These are phyloP conservation scores for Papilio protenor DNA, from an alignment of 2,888 invertebrate species.

Conservation along the genomic window DNA sequence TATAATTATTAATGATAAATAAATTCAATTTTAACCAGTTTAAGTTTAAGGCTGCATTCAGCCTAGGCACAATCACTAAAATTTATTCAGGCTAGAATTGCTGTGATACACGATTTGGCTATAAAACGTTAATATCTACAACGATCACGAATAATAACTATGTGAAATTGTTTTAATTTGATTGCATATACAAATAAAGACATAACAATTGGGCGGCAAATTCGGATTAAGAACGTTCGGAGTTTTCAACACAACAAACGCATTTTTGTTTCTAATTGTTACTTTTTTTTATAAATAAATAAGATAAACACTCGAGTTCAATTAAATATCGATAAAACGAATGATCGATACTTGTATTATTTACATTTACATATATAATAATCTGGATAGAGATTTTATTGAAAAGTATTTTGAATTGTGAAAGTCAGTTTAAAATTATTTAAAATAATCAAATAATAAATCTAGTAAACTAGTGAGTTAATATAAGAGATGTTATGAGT, in stretches of 20 bases:
- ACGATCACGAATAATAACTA: background rate
- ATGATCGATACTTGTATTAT: constrained; percentile 39
- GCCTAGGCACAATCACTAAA: constrained; percentile 78
- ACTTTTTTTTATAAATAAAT: constrained; percentile 33
- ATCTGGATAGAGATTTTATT: constrained; percentile 74
- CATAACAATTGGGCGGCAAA: constrained; percentile 46
- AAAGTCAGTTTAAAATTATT: constrained; percentile 79
- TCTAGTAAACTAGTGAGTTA: constrained; percentile 82
- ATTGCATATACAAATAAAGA: background rate
- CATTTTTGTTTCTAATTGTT: constrained; percentile 9
- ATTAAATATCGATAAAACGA: constrained; percentile 43
- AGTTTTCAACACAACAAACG: constrained; percentile 21
- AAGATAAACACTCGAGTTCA: constrained; percentile 40
- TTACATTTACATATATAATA: constrained; percentile 62
- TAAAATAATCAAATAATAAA: constrained; percentile 81
- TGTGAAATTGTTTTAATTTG: background rate
- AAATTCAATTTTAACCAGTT: constrained; percentile 65
- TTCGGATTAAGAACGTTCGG: constrained; percentile 9
- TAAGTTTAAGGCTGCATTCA: constrained; percentile 82
- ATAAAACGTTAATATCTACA: constrained; percentile 73
- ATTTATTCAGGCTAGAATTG: constrained; percentile 83
- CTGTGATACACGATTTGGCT: constrained; percentile 83
- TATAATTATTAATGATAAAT: constrained; percentile 67
- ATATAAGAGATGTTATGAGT: constrained; percentile 82
- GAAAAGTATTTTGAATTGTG: constrained; percentile 72